Percentiles rank a stretch among this genome's conserved stretches.
These are phyloP conservation scores for Drosophila sulfurigaster DNA, from an alignment of 1,140 invertebrate genomes.

Conservation along the genomic window DNA sequence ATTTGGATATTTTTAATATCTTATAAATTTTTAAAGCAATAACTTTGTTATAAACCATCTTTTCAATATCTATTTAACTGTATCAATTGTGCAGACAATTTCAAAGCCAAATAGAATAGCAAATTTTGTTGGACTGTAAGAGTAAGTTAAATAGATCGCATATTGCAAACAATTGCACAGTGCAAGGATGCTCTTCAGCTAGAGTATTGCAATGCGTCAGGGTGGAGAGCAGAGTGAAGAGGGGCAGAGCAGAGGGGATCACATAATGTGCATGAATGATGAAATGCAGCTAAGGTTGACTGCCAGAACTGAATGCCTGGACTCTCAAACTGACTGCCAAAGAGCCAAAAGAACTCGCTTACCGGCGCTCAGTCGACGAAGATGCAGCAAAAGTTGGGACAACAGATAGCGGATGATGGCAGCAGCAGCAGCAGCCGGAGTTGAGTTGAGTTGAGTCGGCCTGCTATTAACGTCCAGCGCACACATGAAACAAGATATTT, in stretches of 20 bases:
- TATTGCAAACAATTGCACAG: background rate
- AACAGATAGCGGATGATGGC: slow-evolving; percentile 1
- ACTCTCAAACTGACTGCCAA: slow-evolving; percentile 2
- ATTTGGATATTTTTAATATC: too few species aligned
- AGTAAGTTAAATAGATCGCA: slow-evolving; percentile 1
- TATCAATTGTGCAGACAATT: background rate
- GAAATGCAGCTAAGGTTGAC: slow-evolving; percentile 73
- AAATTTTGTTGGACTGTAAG: background rate
- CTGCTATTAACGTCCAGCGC: slow-evolving; percentile 83
- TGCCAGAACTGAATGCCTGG: slow-evolving; percentile 59
- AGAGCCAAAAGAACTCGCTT: slow-evolving; percentile 5
- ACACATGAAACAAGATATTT: slow-evolving; percentile 85
- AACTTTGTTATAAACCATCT: too few species aligned
- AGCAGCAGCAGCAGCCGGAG: slow-evolving; percentile 27
- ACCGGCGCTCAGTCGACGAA: slow-evolving; percentile 30
- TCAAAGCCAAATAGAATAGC: background rate
- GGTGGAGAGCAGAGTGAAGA: background rate
- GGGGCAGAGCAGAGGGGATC: slow-evolving; percentile 17
- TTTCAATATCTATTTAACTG: too few species aligned
- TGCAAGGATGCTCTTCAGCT: background rate
- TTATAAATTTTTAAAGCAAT: too few species aligned
- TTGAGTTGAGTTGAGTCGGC: slow-evolving; percentile 8
- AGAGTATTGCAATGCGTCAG: slow-evolving; percentile 17
- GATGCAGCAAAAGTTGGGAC: slow-evolving; percentile 9
- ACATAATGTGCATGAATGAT: slow-evolving; percentile 82